Conservation (phyloP, 2,888 invertebrate genomes). For the Bellardia bayeri region DNA sequence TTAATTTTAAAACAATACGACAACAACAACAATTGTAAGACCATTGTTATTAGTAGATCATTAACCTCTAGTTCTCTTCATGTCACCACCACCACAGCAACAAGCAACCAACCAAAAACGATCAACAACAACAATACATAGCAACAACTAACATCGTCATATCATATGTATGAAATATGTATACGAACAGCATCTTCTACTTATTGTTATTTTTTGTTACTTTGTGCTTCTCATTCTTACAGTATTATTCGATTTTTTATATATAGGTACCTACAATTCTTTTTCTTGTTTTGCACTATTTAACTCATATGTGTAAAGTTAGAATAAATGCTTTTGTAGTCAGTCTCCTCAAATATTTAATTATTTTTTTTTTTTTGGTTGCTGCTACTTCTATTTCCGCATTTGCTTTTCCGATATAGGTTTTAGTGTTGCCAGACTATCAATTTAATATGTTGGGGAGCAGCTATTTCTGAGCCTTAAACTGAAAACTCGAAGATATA, state of each 20-base stretch:
- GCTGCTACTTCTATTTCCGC: constrained; percentile 57
- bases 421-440: constrained; percentile 17
- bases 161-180: constrained; percentile 7
- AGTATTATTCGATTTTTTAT: constrained; percentile 20
- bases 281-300: constrained; percentile 58
- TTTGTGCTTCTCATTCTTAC: constrained; percentile 40
- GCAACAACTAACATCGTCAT: constrained; percentile 45
- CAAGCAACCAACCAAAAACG: constrained; percentile 12
- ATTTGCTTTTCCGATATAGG: constrained; percentile 43
- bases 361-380: constrained; percentile 19
- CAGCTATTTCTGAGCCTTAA: no score
- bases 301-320: constrained; percentile 44
- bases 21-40: constrained; percentile 34
- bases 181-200: constrained; percentile 22
- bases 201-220: constrained; percentile 3
- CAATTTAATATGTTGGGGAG: no score
- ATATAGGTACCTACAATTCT: background rate
- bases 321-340: constrained; percentile 14
- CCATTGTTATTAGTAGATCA: constrained; percentile 65
- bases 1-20: constrained; percentile 10
- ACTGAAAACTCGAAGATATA: no score
- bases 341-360: background rate
- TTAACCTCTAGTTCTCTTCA: constrained; percentile 59
- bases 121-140: constrained; percentile 19
- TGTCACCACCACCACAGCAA: constrained; percentile 32